phyloP scores from a whole-genome alignment of 2,888 invertebrate species.

The Vanessa cardui region DNA sequence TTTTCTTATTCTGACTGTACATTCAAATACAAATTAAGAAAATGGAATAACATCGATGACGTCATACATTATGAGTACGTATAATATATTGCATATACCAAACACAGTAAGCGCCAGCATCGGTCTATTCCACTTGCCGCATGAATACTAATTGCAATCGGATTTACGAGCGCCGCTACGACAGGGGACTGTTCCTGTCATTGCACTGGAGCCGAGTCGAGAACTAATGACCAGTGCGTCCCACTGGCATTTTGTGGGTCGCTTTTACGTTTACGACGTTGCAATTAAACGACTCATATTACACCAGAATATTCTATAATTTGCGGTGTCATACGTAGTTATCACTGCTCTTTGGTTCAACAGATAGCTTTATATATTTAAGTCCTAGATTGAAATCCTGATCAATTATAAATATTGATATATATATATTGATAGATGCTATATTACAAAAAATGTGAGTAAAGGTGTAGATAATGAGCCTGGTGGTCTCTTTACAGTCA shows the following conservation, averaged over 20 bases:
- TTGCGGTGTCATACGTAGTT: too few species aligned
- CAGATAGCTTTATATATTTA: too few species aligned
- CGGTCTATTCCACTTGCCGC: slow-evolving; percentile 25
- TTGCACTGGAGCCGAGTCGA: slow-evolving; percentile 21
- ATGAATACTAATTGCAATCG: slow-evolving; percentile 38
- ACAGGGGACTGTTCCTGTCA: slow-evolving; percentile 28
- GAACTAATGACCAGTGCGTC: slow-evolving; percentile 25
- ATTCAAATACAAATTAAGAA: too few species aligned
- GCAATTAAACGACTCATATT: neutral
- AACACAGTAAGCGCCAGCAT: slow-evolving; percentile 13
- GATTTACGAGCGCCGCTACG: slow-evolving; percentile 31
- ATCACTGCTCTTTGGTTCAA: too few species aligned
- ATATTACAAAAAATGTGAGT: too few species aligned
- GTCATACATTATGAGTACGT: neutral
- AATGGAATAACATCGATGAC: neutral
- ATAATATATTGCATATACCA: slow-evolving; percentile 8
- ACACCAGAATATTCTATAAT: too few species aligned
- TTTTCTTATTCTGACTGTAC: too few species aligned
- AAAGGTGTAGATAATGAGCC: too few species aligned
- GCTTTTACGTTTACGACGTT: slow-evolving; percentile 8
- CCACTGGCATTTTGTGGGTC: slow-evolving; percentile 13
- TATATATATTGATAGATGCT: too few species aligned
- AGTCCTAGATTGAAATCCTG: too few species aligned
- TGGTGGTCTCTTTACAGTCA: too few species aligned
- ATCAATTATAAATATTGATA: too few species aligned